Percentiles rank a stretch among this genome's conserved stretches.
Evolutionary conservation across 2,888 invertebrate species (phyloP).

Genomic region (Chorisops tibialis): DNA sequence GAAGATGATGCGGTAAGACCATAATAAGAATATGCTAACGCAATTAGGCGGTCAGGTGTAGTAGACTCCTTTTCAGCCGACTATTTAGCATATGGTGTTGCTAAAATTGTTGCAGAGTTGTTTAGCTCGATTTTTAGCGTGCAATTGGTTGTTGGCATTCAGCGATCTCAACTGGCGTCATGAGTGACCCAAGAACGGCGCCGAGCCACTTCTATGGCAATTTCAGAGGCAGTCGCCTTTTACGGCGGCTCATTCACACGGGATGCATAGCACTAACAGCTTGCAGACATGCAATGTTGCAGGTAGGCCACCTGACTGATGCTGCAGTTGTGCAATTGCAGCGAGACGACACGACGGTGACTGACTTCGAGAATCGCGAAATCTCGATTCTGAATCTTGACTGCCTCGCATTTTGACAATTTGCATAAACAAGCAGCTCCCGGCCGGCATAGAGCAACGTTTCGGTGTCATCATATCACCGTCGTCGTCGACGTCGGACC

Average conservation of each 20-base stretch:
- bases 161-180: conserved; percentile 1
- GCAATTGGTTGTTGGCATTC: conserved; percentile 4
- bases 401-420: conserved; percentile 11
- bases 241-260: not conserved
- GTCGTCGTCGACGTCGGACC: not conserved
- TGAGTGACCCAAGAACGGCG: conserved; percentile 19
- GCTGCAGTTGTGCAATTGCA: conserved; percentile 10
- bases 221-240: conserved; percentile 3
- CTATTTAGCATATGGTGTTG: no score
- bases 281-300: not conserved
- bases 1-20: no score
- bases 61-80: no score
- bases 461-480: conserved; percentile 3
- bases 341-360: not conserved
- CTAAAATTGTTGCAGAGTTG: no score
- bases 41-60: no score
- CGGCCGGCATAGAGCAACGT: not conserved
- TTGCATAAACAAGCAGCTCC: conserved; percentile 5
- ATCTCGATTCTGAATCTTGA: not conserved
- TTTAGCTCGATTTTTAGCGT: no score
- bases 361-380: conserved; percentile 2
- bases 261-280: not conserved
- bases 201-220: conserved; percentile 11
- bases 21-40: no score
- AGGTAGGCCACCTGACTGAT: not conserved